These are phyloP conservation scores for Sapajus apella DNA, from an alignment of 2,113 vertebrate species.

Conservation along the genomic window DNA sequence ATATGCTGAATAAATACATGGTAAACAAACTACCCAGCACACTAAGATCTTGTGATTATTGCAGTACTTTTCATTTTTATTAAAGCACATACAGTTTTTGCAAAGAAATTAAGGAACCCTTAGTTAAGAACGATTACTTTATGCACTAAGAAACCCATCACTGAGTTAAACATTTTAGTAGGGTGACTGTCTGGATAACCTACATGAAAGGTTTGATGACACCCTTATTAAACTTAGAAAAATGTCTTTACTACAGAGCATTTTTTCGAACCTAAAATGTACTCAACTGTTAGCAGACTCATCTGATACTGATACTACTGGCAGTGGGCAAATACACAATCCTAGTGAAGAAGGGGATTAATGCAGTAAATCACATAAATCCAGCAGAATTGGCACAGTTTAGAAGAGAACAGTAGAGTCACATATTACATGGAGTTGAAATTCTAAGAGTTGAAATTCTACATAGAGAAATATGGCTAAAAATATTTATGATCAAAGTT, in stretches of 20 bases:
- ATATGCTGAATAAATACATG: background rate
- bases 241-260: background rate
- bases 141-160: background rate
- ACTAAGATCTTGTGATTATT: background rate
- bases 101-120: background rate
- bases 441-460: slow-evolving; percentile 50
- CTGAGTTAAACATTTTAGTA: background rate
- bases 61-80: slow-evolving; percentile 3
- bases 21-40: background rate
- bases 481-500: slow-evolving; percentile 1
- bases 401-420: slow-evolving; percentile 23
- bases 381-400: slow-evolving; percentile 27
- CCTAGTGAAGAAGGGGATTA: slow-evolving; percentile 60
- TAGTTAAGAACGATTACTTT: background rate
- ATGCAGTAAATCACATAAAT: slow-evolving; percentile 43
- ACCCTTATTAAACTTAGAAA: slow-evolving; percentile 6
- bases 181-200: background rate
- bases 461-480: background rate
- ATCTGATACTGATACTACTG: slow-evolving; percentile 52
- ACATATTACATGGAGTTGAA: slow-evolving; percentile 37
- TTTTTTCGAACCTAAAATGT: slow-evolving; percentile 46
- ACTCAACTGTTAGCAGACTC: slow-evolving; percentile 53
- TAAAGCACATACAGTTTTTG: background rate
- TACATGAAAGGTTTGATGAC: background rate
- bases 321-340: slow-evolving; percentile 36